A percentile compares a stretch with the other conserved stretches of the same genome.
Conservation (phyloP, 1,140 invertebrate genomes). For the Gerris buenoi region DNA sequence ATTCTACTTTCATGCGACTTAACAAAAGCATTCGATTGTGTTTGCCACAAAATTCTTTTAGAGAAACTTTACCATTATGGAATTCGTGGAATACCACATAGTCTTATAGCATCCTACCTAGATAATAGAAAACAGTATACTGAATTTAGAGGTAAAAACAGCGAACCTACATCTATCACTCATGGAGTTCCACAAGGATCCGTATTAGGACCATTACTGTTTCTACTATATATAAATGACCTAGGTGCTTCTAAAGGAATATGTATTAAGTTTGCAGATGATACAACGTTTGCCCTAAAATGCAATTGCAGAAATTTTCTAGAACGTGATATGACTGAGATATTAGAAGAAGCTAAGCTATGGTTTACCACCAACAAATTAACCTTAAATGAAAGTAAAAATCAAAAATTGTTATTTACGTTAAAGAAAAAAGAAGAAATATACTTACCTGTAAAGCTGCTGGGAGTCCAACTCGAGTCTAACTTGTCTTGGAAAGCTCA, state of each 20-base stretch:
- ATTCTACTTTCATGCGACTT: constrained; percentile 4
- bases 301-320: not conserved
- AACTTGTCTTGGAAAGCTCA: no score
- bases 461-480: no score
- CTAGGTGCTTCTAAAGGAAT: not conserved
- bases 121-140: not conserved
- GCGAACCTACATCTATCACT: not conserved
- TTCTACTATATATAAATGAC: not conserved
- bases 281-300: not conserved
- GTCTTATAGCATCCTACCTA: not conserved
- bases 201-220: not conserved
- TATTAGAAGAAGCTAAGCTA: no score
- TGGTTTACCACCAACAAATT: no score
- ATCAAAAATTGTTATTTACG: no score
- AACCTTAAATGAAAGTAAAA: no score
- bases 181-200: not conserved
- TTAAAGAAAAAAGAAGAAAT: no score
- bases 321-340: no score
- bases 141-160: not conserved
- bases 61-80: not conserved
- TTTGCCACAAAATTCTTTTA: not conserved
- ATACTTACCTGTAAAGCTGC: no score
- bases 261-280: not conserved
- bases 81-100: not conserved
- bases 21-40: not conserved